Conservation (phyloP, 2,888 invertebrate species). For the Morpho deidamia region DNA sequence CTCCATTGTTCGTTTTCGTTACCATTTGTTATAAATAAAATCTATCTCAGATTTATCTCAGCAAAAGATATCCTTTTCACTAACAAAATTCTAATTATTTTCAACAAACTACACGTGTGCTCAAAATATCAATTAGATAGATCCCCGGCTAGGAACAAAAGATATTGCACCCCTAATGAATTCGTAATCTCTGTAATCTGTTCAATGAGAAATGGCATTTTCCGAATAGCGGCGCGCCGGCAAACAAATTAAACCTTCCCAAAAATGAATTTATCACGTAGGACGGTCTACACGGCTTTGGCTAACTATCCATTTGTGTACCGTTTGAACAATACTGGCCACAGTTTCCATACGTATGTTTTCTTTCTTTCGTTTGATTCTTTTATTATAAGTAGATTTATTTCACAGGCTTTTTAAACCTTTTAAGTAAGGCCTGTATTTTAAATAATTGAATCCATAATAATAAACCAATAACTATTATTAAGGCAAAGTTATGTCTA, state of each 20-base stretch:
- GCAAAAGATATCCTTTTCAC: not conserved
- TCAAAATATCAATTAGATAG: constrained; percentile 68
- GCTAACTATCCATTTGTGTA: constrained; percentile 53
- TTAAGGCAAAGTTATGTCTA: no score
- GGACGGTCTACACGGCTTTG: constrained; percentile 32
- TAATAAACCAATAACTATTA: no score
- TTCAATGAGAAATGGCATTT: constrained; percentile 75
- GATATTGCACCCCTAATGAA: constrained; percentile 73
- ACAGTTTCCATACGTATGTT: constrained; percentile 6
- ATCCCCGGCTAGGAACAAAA: constrained; percentile 52
- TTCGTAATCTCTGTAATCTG: constrained; percentile 76
- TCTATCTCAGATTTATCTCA: not conserved
- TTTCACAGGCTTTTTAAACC: no score
- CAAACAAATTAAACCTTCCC: constrained; percentile 75
- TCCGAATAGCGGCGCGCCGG: constrained; percentile 54
- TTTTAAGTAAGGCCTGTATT: no score
- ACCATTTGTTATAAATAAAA: no score
- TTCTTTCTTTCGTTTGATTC: not conserved
- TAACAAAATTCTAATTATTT: constrained; percentile 11
- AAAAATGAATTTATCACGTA: constrained; percentile 76
- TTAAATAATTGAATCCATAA: no score
- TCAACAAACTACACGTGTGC: constrained; percentile 44
- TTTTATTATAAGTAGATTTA: no score
- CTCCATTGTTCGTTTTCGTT: no score
- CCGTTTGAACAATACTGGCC: constrained; percentile 30